Evolutionary conservation across 2,797 vertebrate species (phyloP).

Genomic region (Aldrovandia affinis): DNA sequence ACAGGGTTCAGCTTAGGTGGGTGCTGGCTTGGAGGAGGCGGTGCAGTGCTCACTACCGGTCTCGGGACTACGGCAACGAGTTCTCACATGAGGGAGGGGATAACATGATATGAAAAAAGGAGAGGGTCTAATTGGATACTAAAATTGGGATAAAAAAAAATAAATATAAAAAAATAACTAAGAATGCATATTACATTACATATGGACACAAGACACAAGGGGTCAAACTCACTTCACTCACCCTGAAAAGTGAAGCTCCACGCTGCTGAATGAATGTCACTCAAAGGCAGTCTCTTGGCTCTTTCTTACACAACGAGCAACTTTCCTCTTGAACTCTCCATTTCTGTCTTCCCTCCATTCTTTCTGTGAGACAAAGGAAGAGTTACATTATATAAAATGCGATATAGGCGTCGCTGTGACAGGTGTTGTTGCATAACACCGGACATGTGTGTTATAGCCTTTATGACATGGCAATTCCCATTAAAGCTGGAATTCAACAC

Average conservation of each 20-base stretch:
- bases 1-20: no score
- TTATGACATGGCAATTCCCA: neutral
- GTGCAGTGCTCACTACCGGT: no score
- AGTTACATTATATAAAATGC: neutral
- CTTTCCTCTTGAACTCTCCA: slow-evolving; percentile 99
- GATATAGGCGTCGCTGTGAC: neutral
- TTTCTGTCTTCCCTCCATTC: slow-evolving; percentile 99
- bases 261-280: slow-evolving; percentile 88
- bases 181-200: no score
- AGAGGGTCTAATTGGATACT: no score
- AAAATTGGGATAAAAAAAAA: no score
- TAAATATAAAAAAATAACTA: no score
- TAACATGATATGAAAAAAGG: no score
- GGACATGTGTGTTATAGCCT: neutral
- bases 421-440: no score
- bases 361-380: slow-evolving; percentile 77
- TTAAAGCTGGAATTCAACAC: neutral
- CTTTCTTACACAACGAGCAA: slow-evolving; percentile 99
- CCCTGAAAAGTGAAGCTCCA: slow-evolving; percentile 97
- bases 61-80: no score
- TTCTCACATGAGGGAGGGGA: no score
- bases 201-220: no score
- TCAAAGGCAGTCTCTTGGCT: slow-evolving; percentile 99
- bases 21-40: no score
- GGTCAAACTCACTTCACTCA: slow-evolving; percentile 69